Percentiles rank a stretch among this genome's conserved stretches.
These are phyloP conservation scores for Trichopoda pennipes DNA, from an alignment of 2,888 invertebrate genomes.

Conservation along the genomic window DNA sequence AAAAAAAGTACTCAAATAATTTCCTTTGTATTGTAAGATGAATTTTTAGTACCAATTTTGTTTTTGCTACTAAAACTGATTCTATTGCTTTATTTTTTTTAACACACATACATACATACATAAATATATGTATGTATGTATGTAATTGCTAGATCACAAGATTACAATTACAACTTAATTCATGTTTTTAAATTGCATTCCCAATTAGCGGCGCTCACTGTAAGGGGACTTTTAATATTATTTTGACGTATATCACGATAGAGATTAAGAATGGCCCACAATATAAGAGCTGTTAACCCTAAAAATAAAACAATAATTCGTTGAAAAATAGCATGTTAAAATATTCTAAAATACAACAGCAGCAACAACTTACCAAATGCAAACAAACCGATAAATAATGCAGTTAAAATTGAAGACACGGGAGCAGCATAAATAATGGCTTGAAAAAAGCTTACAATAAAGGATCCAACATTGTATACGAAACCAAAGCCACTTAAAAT, in stretches of 20 bases:
- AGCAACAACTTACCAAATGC: background rate
- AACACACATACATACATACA: no score
- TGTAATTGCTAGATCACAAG: no score
- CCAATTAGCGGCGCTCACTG: no score
- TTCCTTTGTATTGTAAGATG: no score
- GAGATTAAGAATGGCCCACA: conserved; percentile 7
- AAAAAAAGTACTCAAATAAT: no score
- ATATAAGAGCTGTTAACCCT: background rate
- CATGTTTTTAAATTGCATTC: no score
- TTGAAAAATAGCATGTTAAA: background rate
- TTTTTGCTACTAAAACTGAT: no score
- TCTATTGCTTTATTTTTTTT: no score
- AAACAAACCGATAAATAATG: background rate
- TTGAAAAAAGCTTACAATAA: background rate
- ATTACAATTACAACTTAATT: no score
- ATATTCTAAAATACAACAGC: background rate
- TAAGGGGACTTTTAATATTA: background rate
- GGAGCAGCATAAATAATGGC: background rate
- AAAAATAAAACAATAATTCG: background rate
- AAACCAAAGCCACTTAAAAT: background rate
- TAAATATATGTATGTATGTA: no score
- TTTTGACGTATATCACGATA: conserved; percentile 9
- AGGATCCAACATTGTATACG: background rate
- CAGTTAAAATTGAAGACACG: background rate
- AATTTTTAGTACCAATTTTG: no score